These are phyloP conservation scores for Bradysia coprophila DNA, from an alignment of 1,140 invertebrate genomes.

Conservation along the genomic window DNA sequence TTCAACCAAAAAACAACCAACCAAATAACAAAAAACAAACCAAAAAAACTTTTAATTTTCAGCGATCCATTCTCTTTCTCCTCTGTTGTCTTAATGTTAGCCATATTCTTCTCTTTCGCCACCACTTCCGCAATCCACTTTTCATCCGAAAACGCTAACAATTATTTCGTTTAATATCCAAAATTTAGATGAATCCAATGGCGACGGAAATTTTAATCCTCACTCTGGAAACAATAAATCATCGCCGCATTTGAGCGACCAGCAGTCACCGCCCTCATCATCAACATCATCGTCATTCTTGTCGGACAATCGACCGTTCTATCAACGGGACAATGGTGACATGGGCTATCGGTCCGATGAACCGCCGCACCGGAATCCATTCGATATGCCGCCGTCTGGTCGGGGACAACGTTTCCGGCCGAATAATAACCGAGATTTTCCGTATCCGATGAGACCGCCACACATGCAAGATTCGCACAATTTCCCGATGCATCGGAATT, in stretches of 20 bases:
- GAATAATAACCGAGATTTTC: not conserved
- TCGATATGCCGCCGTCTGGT: not conserved
- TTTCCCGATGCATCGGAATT: slow-evolving; percentile 2
- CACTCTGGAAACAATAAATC: not conserved
- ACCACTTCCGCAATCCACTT: no score
- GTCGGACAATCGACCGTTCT: not conserved
- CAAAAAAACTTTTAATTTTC: no score
- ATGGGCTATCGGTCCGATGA: not conserved
- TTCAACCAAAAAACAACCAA: no score
- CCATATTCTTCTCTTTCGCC: no score
- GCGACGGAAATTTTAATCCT: not conserved
- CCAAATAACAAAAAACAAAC: no score
- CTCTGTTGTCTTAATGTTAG: no score
- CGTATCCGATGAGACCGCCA: not conserved
- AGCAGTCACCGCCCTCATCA: not conserved
- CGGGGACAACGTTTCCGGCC: not conserved
- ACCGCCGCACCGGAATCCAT: not conserved
- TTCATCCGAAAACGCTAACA: not conserved
- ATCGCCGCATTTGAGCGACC: not conserved
- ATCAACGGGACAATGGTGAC: not conserved
- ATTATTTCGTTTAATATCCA: not conserved
- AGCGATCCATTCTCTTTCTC: no score
- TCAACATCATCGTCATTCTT: no score
- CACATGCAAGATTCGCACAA: not conserved
- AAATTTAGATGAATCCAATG: not conserved